Percentiles rank a stretch among this genome's conserved stretches.
phyloP scores from a whole-genome alignment of 2,113 vertebrate genomes.

The Varanus salvator region DNA sequence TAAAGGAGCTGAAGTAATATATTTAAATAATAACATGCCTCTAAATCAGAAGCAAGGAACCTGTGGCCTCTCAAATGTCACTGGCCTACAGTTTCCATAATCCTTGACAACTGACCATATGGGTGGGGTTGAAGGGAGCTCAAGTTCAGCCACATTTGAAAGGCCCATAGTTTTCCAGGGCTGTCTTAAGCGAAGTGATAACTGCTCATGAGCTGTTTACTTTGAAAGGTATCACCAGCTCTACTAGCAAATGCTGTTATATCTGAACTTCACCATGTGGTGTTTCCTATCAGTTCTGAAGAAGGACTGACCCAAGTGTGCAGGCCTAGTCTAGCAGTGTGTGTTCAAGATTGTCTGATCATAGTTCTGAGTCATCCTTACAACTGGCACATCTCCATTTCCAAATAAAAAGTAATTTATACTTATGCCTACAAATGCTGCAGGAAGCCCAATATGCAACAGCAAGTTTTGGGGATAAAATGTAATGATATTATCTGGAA shows the following conservation, averaged over 20 bases:
- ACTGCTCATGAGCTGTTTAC: constrained; percentile 38
- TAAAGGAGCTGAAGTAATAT: constrained; percentile 38
- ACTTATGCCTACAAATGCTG: not conserved
- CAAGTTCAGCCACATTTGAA: no score
- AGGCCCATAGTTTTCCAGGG: no score
- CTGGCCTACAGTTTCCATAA: no score
- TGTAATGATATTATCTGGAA: not conserved
- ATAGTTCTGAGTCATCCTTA: not conserved
- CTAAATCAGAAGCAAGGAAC: constrained; percentile 1
- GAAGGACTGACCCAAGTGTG: constrained; percentile 32
- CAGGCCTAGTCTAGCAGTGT: not conserved
- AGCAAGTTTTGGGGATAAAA: not conserved
- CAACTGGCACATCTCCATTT: not conserved
- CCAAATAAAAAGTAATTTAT: not conserved
- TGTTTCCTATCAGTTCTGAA: constrained; percentile 41
- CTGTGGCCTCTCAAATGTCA: no score
- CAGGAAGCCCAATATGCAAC: not conserved
- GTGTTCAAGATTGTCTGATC: constrained; percentile 23
- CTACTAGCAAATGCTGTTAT: constrained; percentile 18
- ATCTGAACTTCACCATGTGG: constrained; percentile 48
- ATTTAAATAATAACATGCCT: constrained; percentile 59
- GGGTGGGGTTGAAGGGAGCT: no score
- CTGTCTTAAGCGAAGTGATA: constrained; percentile 23
- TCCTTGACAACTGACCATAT: no score
- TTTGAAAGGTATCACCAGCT: constrained; percentile 42